A percentile compares a stretch with the other conserved stretches of the same genome.
Evolutionary conservation across 2,888 invertebrate species (phyloP).

Genomic region (Hecatera dysodea): DNA sequence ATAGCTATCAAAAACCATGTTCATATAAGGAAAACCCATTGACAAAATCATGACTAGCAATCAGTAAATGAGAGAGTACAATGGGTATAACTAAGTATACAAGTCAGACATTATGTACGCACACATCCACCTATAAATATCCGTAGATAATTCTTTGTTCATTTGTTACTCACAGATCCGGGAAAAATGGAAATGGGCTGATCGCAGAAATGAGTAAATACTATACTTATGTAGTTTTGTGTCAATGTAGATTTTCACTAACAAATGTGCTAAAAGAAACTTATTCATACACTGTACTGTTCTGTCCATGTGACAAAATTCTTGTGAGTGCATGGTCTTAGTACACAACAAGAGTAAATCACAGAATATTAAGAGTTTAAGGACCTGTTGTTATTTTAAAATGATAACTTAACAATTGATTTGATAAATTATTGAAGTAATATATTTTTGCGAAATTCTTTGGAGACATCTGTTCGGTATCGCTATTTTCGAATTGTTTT

Average conservation of each 20-base stretch:
- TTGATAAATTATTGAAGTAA: not conserved
- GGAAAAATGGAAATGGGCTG: conserved; percentile 7
- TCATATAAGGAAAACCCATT: conserved; percentile 60
- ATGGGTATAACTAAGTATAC: conserved; percentile 37
- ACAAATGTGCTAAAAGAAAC: not conserved
- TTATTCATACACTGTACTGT: not conserved
- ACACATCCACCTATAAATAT: conserved; percentile 23
- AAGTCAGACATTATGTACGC: not conserved
- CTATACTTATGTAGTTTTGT: too few species aligned
- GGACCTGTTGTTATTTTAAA: not conserved
- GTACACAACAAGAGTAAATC: not conserved
- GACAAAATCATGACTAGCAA: conserved; percentile 50
- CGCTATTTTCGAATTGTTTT: too few species aligned
- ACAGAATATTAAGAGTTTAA: not conserved
- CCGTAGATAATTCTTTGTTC: conserved; percentile 36
- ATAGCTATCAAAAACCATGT: conserved; percentile 28
- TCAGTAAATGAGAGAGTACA: conserved; percentile 49
- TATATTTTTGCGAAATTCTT: not conserved
- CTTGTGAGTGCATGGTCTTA: not conserved
- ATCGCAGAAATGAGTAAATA: not conserved
- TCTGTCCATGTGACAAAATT: not conserved
- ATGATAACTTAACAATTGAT: not conserved
- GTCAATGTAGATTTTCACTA: too few species aligned
- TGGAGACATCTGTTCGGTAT: not conserved
- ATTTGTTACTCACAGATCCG: conserved; percentile 29